These are phyloP conservation scores for Melanargia galathea DNA, from an alignment of 2,888 invertebrate genomes.

Conservation along the genomic window DNA sequence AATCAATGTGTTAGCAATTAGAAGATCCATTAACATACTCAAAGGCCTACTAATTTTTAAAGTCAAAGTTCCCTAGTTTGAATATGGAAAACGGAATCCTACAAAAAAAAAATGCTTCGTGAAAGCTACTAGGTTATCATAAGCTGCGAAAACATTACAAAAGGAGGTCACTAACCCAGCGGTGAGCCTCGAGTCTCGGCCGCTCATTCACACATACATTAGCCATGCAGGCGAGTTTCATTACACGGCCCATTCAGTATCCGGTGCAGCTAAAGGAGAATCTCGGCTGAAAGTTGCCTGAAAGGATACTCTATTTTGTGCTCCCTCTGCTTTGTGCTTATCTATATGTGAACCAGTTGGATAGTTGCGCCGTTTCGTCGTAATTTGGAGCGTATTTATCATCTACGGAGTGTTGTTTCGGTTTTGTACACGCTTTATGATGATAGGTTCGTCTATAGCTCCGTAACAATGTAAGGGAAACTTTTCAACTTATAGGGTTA, in stretches of 20 bases:
- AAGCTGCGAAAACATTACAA: constrained; percentile 29
- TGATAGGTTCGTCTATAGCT: no score
- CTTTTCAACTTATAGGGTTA: no score
- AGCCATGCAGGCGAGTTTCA: constrained; percentile 57
- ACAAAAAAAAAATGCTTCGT: background rate
- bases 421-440: no score
- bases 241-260: constrained; percentile 53
- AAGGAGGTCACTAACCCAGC: constrained; percentile 37
- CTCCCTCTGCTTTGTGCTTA: constrained; percentile 24
- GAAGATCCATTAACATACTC: no score
- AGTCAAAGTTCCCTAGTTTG: no score
- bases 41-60: no score
- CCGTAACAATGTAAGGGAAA: no score
- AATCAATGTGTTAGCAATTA: no score
- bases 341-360: constrained; percentile 9
- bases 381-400: constrained; percentile 1
- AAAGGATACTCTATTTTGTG: constrained; percentile 47
- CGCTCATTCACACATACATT: constrained; percentile 54
- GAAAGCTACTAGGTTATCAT: constrained; percentile 23
- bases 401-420: no score
- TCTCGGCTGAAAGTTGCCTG: constrained; percentile 50
- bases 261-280: constrained; percentile 42
- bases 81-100: background rate
- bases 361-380: background rate
- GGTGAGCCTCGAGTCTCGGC: constrained; percentile 35